Percentiles rank a stretch among this genome's conserved stretches.
Evolutionary conservation across 1,140 invertebrate genomes (phyloP).

Genomic region (Drosophila micromelanica): DNA sequence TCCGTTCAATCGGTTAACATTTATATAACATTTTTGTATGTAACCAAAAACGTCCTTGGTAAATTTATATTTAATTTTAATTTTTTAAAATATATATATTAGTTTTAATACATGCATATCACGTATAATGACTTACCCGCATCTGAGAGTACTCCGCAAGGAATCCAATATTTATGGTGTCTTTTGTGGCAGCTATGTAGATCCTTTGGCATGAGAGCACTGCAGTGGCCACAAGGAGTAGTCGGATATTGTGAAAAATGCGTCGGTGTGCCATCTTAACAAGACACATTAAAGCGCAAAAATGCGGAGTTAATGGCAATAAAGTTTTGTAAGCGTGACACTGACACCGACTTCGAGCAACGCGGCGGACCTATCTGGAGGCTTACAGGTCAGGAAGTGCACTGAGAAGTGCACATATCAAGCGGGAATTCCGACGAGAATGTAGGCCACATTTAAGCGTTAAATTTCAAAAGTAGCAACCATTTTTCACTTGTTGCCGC

Average conservation of each 20-base stretch:
- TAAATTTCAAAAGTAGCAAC: conserved; percentile 11
- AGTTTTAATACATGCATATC: not conserved
- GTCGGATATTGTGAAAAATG: conserved; percentile 37
- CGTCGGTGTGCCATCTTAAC: conserved; percentile 31
- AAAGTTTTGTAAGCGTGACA: conserved; percentile 57
- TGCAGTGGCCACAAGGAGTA: conserved; percentile 16
- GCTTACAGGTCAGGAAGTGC: conserved; percentile 20
- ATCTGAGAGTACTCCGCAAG: conserved; percentile 77
- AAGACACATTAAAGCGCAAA: conserved; percentile 28
- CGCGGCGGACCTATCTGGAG: not conserved
- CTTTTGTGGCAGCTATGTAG: conserved; percentile 20
- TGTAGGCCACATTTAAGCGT: conserved; percentile 2
- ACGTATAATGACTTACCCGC: conserved; percentile 59
- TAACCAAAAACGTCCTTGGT: too few species aligned
- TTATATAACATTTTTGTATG: too few species aligned
- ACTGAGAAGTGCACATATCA: conserved; percentile 12
- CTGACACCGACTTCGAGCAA: conserved; percentile 40
- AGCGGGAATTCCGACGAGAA: not conserved
- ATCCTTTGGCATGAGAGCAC: conserved; percentile 33
- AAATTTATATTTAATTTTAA: too few species aligned
- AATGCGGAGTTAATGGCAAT: conserved; percentile 54
- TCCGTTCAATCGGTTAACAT: too few species aligned
- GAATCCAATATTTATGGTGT: conserved; percentile 82
- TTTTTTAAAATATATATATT: too few species aligned
- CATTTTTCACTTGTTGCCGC: conserved; percentile 41